phyloP scores from a whole-genome alignment of 2,797 vertebrate genomes.

The Dendrocincla fuliginosa region DNA sequence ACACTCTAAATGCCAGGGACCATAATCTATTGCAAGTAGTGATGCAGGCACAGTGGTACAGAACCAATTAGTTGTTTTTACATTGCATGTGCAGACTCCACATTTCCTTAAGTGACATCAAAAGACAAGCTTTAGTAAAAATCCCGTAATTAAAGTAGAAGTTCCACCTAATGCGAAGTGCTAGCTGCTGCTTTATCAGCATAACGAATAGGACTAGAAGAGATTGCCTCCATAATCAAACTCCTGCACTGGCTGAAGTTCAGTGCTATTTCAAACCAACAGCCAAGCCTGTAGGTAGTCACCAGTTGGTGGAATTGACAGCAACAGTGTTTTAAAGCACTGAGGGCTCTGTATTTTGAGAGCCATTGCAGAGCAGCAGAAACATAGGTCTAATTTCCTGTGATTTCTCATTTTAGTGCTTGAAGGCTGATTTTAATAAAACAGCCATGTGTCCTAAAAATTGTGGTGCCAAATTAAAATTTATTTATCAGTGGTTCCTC shows the following conservation, averaged over 20 bases:
- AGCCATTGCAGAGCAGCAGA: not conserved
- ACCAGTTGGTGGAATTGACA: conserved; percentile 31
- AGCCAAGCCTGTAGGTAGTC: conserved; percentile 37
- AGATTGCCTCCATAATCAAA: conserved; percentile 39
- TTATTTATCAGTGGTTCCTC: conserved; percentile 39
- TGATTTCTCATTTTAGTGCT: conserved; percentile 62
- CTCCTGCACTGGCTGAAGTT: conserved; percentile 31
- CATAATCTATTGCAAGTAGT: not conserved
- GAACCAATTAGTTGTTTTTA: conserved; percentile 38
- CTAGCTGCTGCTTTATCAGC: conserved; percentile 42
- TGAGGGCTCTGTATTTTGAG: not conserved
- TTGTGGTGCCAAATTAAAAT: conserved; percentile 37
- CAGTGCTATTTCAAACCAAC: conserved; percentile 43
- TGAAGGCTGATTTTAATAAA: conserved; percentile 57
- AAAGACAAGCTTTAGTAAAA: conserved; percentile 56
- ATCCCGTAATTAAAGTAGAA: conserved; percentile 52
- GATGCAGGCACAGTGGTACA: not conserved
- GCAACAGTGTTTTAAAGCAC: conserved; percentile 29
- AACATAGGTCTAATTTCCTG: conserved; percentile 62
- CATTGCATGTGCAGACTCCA: not conserved
- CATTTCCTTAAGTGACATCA: conserved; percentile 18
- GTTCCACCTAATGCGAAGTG: not conserved
- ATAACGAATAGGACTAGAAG: conserved; percentile 35
- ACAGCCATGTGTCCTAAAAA: conserved; percentile 48
- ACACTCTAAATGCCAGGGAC: not conserved